Conservation (phyloP, 2,888 invertebrate species). For the Theodoxus fluviatilis region DNA sequence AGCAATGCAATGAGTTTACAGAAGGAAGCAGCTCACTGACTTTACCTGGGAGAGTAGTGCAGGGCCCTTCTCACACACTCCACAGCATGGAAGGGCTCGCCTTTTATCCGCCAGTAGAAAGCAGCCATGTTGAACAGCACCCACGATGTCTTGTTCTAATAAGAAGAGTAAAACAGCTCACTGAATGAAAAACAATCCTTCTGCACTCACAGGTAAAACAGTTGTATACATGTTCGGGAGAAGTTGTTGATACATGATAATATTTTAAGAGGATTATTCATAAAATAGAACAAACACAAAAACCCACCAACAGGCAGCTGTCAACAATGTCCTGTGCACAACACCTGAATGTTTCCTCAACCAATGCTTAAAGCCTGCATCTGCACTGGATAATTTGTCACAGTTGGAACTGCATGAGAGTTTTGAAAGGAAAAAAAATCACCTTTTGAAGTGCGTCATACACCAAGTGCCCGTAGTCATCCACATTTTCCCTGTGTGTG, state of each 20-base stretch:
- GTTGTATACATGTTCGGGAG: no score
- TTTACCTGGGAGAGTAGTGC: constrained; percentile 77
- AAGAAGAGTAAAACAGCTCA: constrained; percentile 22
- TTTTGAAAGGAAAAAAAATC: no score
- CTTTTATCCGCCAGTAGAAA: constrained; percentile 80
- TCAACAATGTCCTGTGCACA: neutral
- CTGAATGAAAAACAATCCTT: neutral
- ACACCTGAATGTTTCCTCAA: neutral
- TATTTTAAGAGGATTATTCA: no score
- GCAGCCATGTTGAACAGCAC: constrained; percentile 81
- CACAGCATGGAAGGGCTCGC: constrained; percentile 78
- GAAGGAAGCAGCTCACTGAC: neutral
- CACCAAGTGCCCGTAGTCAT: constrained; percentile 73
- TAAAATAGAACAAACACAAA: no score
- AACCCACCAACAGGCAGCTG: neutral
- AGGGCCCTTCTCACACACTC: constrained; percentile 81
- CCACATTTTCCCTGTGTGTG: constrained; percentile 61
- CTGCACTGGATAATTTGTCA: no score
- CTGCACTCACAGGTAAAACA: no score
- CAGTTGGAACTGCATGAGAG: no score
- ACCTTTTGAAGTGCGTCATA: constrained; percentile 70
- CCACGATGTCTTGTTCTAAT: constrained; percentile 78
- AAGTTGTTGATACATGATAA: no score
- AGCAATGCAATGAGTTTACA: no score
- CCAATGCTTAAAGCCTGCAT: no score